Evolutionary conservation across 2,797 vertebrate species (phyloP).

Genomic region (Coccyzus lansbergi): DNA sequence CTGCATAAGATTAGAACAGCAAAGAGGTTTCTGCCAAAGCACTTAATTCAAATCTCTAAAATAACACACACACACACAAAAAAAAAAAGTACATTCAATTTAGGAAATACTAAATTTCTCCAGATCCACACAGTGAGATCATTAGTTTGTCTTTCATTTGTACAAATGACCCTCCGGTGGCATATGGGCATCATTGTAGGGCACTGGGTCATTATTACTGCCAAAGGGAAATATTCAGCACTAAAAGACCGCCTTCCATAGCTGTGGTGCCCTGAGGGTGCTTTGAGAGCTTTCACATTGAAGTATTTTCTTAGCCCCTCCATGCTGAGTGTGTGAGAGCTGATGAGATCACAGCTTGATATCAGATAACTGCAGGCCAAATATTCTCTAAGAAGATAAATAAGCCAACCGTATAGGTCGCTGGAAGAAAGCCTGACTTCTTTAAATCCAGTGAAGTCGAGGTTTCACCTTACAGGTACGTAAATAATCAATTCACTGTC

Average conservation of each 20-base stretch:
- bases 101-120: neutral
- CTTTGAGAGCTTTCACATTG: constrained; percentile 42
- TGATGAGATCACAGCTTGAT: constrained; percentile 67
- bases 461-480: constrained; percentile 29
- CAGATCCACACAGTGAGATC: neutral
- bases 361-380: constrained; percentile 58
- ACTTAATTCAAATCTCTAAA: neutral
- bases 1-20: neutral
- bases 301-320: constrained; percentile 63
- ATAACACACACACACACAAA: neutral
- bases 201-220: neutral
- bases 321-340: constrained; percentile 61
- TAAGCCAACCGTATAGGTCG: constrained; percentile 13
- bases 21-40: neutral
- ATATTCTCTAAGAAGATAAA: constrained; percentile 60
- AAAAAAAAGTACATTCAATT: neutral
- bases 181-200: neutral
- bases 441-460: neutral
- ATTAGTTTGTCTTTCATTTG: constrained; percentile 14
- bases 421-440: constrained; percentile 14
- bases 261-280: constrained; percentile 23
- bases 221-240: constrained; percentile 3
- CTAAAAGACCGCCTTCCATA: neutral
- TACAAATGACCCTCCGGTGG: neutral
- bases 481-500: constrained; percentile 13